These are phyloP conservation scores for Entomobrya proxima DNA, from an alignment of 2,888 invertebrate species.

Conservation along the genomic window DNA sequence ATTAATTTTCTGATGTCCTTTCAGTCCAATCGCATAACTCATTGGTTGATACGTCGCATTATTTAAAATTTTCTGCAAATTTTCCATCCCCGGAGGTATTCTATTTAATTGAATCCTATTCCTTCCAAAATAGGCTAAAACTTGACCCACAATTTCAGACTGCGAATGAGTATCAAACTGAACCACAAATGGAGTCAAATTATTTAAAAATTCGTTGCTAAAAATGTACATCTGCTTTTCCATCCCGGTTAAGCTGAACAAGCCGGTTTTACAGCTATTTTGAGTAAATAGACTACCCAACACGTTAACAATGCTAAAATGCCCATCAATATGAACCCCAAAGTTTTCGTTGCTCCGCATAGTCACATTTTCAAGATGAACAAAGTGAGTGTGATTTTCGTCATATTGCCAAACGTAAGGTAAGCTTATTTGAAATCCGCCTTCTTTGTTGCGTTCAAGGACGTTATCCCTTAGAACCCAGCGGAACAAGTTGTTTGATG, in stretches of 20 bases:
- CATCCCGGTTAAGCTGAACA: constrained; percentile 93
- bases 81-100: constrained; percentile 74
- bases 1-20: constrained; percentile 95
- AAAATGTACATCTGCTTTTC: constrained; percentile 94
- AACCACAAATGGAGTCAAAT: constrained; percentile 89
- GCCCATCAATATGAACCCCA: constrained; percentile 91
- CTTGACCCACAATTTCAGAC: constrained; percentile 92
- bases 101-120: constrained; percentile 87
- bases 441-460: constrained; percentile 89
- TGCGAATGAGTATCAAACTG: constrained; percentile 94
- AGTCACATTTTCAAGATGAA: constrained; percentile 90
- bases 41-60: constrained; percentile 79
- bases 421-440: constrained; percentile 91
- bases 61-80: constrained; percentile 76
- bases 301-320: constrained; percentile 93
- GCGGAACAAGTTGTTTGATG: constrained; percentile 97
- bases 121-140: constrained; percentile 86
- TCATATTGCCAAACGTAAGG: constrained; percentile 98
- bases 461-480: constrained; percentile 92
- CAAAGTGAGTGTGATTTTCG: constrained; percentile 94
- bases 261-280: constrained; percentile 88
- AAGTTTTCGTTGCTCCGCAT: constrained; percentile 92
- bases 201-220: constrained; percentile 87
- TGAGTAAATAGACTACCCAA: constrained; percentile 89
- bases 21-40: constrained; percentile 92